These are phyloP conservation scores for Platichthys flesus DNA, from an alignment of 2,113 vertebrate genomes.

Conservation along the genomic window DNA sequence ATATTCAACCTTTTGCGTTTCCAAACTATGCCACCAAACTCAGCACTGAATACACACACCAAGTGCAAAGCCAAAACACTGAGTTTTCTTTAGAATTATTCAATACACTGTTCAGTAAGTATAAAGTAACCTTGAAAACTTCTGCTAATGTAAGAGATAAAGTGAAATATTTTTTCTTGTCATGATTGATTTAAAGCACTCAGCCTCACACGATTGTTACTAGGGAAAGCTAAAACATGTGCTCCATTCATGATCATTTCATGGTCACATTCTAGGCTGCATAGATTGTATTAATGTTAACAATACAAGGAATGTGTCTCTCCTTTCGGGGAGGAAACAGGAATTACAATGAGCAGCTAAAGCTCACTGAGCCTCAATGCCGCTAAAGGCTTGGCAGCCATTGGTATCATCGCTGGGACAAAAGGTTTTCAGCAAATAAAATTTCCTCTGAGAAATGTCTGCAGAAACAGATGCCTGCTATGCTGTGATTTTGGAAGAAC, in stretches of 20 bases:
- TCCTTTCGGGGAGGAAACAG: slow-evolving; percentile 33
- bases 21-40: no score
- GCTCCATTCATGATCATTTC: slow-evolving; percentile 8
- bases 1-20: no score
- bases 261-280: neutral
- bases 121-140: neutral
- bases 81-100: no score
- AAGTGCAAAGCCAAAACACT: no score
- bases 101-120: neutral
- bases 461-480: slow-evolving; percentile 5
- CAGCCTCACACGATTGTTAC: neutral
- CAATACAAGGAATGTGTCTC: neutral
- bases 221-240: neutral
- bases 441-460: slow-evolving; percentile 10
- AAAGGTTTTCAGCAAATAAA: slow-evolving; percentile 15
- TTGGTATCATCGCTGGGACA: slow-evolving; percentile 11
- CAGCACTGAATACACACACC: no score
- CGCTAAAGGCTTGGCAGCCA: slow-evolving; percentile 18
- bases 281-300: slow-evolving; percentile 13
- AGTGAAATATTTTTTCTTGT: neutral
- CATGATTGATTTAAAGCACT: neutral
- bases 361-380: slow-evolving; percentile 20
- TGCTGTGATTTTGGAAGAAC: slow-evolving; percentile 1
- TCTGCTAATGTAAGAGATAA: no score
- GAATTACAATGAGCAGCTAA: slow-evolving; percentile 32